A percentile compares a stretch with the other conserved stretches of the same genome.
phyloP scores from a whole-genome alignment of 1,140 invertebrate genomes.

The Bombus superbus region DNA sequence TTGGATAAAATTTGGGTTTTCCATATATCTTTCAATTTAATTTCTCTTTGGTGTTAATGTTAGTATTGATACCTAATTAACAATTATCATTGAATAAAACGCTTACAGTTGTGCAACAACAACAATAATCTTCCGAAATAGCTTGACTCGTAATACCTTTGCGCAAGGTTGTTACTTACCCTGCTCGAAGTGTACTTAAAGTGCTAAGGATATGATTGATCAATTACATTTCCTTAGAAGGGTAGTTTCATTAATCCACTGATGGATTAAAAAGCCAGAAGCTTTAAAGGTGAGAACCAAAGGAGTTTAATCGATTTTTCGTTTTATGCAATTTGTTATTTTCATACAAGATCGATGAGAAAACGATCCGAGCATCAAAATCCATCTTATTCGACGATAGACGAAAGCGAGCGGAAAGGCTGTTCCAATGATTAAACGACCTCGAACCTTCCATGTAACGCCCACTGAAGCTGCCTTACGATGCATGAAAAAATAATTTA shows the following conservation, averaged over 20 bases:
- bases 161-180: not conserved
- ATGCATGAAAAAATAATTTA: slow-evolving; percentile 26
- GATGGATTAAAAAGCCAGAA: no score
- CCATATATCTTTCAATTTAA: not conserved
- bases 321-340: not conserved
- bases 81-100: not conserved
- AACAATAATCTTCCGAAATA: not conserved
- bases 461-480: not conserved
- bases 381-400: slow-evolving; percentile 11
- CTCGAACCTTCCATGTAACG: not conserved
- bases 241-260: not conserved
- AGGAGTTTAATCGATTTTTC: not conserved
- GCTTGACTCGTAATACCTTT: no score
- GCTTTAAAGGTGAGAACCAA: not conserved
- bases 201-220: not conserved
- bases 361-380: not conserved
- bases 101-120: not conserved
- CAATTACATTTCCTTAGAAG: not conserved
- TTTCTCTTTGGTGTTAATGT: not conserved
- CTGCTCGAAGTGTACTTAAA: not conserved
- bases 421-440: slow-evolving; percentile 31
- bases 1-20: not conserved
- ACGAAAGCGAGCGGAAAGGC: slow-evolving; percentile 14
- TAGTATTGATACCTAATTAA: not conserved
- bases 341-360: not conserved